These are phyloP conservation scores for Euglossa dilemma DNA, from an alignment of 1,140 invertebrate genomes.

Conservation along the genomic window DNA sequence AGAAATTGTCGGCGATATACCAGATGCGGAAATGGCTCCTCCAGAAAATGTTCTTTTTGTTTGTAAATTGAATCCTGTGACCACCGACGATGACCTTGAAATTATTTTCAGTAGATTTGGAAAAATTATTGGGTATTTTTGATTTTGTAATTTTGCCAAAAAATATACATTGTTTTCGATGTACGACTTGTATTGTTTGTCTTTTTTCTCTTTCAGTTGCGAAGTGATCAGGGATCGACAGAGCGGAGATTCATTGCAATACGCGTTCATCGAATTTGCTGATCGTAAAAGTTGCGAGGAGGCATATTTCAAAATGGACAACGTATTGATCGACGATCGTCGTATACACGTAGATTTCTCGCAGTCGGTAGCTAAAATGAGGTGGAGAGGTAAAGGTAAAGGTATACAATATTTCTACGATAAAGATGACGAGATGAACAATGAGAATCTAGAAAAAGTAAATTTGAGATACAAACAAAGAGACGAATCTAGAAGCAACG, in stretches of 20 bases:
- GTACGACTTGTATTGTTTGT: constrained; percentile 35
- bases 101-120: constrained; percentile 99
- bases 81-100: constrained; percentile 98
- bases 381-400: constrained; percentile 93
- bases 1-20: constrained; percentile 99
- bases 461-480: constrained; percentile 15
- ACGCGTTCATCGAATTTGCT: constrained; percentile 99
- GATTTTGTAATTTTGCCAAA: constrained; percentile 13
- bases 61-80: constrained; percentile 99
- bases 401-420: constrained; percentile 80
- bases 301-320: constrained; percentile 99
- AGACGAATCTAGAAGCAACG: constrained; percentile 36
- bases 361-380: constrained; percentile 97
- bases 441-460: neutral
- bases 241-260: constrained; percentile 97
- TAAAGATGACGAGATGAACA: constrained; percentile 45
- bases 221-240: constrained; percentile 98
- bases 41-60: constrained; percentile 99
- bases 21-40: constrained; percentile 97
- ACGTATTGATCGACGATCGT: constrained; percentile 99
- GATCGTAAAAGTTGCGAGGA: constrained; percentile 97
- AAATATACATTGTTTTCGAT: neutral
- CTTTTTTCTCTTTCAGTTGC: constrained; percentile 85
- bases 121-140: constrained; percentile 88
- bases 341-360: constrained; percentile 99